Percentiles rank a stretch among this genome's conserved stretches.
These are phyloP conservation scores for Heliopora coerulea DNA, from an alignment of 92 coral and sea anemone species.

Conservation along the genomic window DNA sequence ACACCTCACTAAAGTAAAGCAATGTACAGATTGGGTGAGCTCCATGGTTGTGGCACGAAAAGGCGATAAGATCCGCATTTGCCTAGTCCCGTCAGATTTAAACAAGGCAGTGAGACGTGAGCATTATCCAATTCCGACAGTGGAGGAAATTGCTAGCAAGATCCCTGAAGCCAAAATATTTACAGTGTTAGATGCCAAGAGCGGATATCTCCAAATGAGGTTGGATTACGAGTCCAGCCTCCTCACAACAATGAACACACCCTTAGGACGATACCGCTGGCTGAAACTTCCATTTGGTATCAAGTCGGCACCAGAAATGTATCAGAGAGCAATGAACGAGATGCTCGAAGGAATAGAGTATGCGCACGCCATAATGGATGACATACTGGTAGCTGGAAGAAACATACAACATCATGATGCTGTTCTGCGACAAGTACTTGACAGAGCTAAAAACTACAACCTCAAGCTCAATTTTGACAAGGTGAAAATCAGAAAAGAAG, in stretches of 20 bases:
- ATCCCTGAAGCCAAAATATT: conserved; percentile 41
- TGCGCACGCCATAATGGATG: conserved; percentile 12
- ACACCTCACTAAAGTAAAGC: conserved; percentile 24
- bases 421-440: neutral
- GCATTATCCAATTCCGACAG: conserved; percentile 33
- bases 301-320: conserved; percentile 15
- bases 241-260: conserved; percentile 13
- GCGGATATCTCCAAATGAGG: neutral
- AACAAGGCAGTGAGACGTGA: conserved; percentile 31
- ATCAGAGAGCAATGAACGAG: conserved; percentile 27
- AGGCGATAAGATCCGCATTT: conserved; percentile 31
- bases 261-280: neutral
- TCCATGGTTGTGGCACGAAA: conserved; percentile 32
- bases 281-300: conserved; percentile 17
- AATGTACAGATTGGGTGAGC: conserved; percentile 18
- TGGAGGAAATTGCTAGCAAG: conserved; percentile 4
- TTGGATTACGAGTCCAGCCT: conserved; percentile 10
- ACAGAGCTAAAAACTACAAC: neutral
- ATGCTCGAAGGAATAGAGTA: neutral
- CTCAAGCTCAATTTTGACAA: neutral
- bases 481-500: neutral
- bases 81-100: conserved; percentile 33
- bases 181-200: neutral
- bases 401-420: neutral
- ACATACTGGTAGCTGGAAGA: conserved; percentile 9